phyloP scores from a whole-genome alignment of 2,797 vertebrate species.

The Sebastes kiyomatsui region DNA sequence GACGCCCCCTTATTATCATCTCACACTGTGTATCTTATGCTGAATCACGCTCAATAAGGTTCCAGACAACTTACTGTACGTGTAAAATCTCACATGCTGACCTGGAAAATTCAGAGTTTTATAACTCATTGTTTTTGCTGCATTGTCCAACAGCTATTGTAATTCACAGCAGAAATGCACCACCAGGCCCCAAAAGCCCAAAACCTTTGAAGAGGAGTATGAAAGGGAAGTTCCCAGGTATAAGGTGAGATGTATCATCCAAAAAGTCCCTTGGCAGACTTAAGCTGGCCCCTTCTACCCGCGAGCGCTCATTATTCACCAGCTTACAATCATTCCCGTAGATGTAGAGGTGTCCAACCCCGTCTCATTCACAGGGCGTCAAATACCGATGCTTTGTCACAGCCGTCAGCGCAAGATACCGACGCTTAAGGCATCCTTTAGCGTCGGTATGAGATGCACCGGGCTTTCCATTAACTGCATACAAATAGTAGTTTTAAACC shows the following conservation, averaged over 20 bases:
- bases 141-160: not conserved
- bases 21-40: constrained; percentile 39
- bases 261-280: not conserved
- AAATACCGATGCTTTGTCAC: too few species aligned
- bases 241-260: not conserved
- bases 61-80: not conserved
- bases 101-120: not conserved
- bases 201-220: too few species aligned
- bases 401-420: too few species aligned
- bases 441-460: too few species aligned
- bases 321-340: not conserved
- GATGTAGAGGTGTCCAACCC: too few species aligned
- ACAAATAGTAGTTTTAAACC: too few species aligned
- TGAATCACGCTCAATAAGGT: constrained; percentile 28
- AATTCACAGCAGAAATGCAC: not conserved
- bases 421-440: too few species aligned
- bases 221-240: not conserved
- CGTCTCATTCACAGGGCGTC: accelerated
- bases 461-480: too few species aligned
- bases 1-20: constrained; percentile 50
- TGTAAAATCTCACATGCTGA: not conserved
- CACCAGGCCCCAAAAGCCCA: too few species aligned
- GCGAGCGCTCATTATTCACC: not conserved
- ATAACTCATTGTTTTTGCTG: not conserved
- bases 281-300: accelerated